Evolutionary conservation across 2,888 invertebrate species (phyloP).

Genomic region (Caenorhabditis uteleia): DNA sequence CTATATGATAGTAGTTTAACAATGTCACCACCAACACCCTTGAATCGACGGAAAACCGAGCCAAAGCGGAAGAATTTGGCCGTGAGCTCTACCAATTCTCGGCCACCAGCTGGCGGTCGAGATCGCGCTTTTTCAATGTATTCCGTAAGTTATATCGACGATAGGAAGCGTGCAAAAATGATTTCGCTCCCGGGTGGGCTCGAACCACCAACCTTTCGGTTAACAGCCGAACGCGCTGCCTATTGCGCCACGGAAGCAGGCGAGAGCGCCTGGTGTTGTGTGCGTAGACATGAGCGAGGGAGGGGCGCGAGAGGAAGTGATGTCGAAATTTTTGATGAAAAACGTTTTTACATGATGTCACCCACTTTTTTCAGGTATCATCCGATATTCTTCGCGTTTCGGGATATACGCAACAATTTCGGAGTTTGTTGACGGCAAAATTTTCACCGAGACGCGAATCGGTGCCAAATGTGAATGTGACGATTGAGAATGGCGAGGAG

Average conservation of each 20-base stretch:
- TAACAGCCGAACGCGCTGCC: constrained; percentile 79
- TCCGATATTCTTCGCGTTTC: constrained; percentile 67
- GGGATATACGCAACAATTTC: constrained; percentile 68
- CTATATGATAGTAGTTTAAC: too few relatives aligned
- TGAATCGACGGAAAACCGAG: constrained; percentile 42
- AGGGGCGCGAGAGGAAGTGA: neutral
- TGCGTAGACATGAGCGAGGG: neutral
- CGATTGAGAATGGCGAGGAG: constrained; percentile 21
- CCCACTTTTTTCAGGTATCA: constrained; percentile 56
- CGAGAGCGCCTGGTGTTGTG: too few relatives aligned
- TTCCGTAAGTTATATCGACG: constrained; percentile 40
- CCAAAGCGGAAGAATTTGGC: constrained; percentile 24
- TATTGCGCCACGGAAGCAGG: constrained; percentile 57
- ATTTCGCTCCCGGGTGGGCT: constrained; percentile 61
- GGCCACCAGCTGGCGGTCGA: constrained; percentile 8
- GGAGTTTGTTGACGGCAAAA: constrained; percentile 58
- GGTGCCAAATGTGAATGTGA: constrained; percentile 40
- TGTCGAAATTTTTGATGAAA: neutral
- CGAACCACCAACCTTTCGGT: constrained; percentile 68
- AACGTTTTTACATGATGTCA: too few relatives aligned
- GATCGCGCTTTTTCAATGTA: constrained; percentile 49
- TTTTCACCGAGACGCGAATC: constrained; percentile 55
- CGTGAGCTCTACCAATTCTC: constrained; percentile 1
- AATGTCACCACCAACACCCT: neutral
- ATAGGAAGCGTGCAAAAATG: neutral